Percentiles rank a stretch among this genome's conserved stretches.
Conservation (phyloP, 2,113 vertebrate species). For the Hoplias malabaricus region DNA sequence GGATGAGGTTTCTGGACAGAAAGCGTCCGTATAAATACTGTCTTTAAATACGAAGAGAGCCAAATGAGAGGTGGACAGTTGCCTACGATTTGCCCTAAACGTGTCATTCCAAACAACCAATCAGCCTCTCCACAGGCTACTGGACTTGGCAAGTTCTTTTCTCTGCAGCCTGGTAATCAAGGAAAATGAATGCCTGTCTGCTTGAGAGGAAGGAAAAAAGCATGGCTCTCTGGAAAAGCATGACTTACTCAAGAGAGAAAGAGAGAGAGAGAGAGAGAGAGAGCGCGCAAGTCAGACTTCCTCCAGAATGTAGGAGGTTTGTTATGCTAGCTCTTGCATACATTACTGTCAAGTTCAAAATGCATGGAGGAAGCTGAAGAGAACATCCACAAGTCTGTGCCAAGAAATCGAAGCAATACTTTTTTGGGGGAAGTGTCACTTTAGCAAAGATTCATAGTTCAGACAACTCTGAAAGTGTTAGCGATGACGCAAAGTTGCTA, state of each 20-base stretch:
- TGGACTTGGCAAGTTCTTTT: conserved; percentile 11
- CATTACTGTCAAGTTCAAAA: conserved; percentile 9
- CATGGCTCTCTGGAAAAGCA: background rate
- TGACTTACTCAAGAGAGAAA: conserved; percentile 19
- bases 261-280: background rate
- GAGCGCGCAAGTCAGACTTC: background rate
- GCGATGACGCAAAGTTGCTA: background rate
- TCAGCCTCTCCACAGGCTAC: conserved; percentile 14
- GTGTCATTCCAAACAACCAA: conserved; percentile 20
- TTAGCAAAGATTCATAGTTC: background rate
- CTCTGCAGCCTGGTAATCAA: conserved; percentile 3
- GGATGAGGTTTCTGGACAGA: background rate
- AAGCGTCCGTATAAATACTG: too few species aligned
- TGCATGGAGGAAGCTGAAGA: background rate
- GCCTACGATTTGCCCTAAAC: background rate
- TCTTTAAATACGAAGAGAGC: background rate
- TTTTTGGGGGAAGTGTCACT: background rate
- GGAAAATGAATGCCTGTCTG: conserved; percentile 20
- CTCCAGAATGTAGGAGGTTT: background rate
- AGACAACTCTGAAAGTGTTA: background rate
- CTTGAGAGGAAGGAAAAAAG: conserved; percentile 14
- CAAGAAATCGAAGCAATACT: background rate
- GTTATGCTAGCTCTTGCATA: conserved; percentile 2
- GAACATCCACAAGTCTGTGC: background rate
- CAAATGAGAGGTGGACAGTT: background rate